A percentile compares a stretch with the other conserved stretches of the same genome.
Evolutionary conservation across 2,888 invertebrate genomes (phyloP).

Genomic region (Agelastica alni): DNA sequence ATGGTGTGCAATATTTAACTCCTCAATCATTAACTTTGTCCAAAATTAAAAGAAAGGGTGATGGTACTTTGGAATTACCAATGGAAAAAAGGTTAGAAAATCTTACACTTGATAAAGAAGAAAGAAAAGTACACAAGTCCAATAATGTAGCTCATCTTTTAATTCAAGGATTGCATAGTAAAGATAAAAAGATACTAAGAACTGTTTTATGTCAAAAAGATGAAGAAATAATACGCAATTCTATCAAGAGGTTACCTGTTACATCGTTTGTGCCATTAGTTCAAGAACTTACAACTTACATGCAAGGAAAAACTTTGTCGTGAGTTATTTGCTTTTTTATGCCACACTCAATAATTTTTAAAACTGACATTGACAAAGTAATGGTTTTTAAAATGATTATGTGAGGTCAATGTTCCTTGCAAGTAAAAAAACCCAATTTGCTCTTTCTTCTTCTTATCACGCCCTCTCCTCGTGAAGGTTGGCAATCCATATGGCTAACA

Average conservation of each 20-base stretch:
- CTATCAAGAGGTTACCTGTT: conserved; percentile 75
- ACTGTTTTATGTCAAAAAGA: conserved; percentile 73
- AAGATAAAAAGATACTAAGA: conserved; percentile 73
- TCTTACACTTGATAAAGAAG: conserved; percentile 67
- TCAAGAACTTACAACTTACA: conserved; percentile 70
- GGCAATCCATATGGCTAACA: too few species aligned
- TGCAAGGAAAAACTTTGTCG: conserved; percentile 71
- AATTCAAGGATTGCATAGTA: conserved; percentile 84
- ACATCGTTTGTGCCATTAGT: conserved; percentile 74
- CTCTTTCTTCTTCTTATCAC: too few species aligned
- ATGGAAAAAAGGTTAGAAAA: conserved; percentile 84
- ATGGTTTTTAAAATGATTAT: too few species aligned
- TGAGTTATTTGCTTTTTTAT: too few species aligned
- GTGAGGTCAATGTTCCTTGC: too few species aligned
- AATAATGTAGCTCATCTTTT: conserved; percentile 81
- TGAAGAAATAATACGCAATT: conserved; percentile 70
- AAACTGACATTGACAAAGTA: too few species aligned
- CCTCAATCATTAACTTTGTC: conserved; percentile 49
- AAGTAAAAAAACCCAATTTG: too few species aligned
- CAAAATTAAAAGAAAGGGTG: conserved; percentile 51
- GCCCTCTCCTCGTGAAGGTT: too few species aligned
- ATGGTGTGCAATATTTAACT: conserved; percentile 59
- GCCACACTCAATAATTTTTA: too few species aligned
- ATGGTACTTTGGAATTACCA: conserved; percentile 65
- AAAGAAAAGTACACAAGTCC: conserved; percentile 60